Percentiles rank a stretch among this genome's conserved stretches.
Evolutionary conservation across 1,140 invertebrate genomes (phyloP).

Genomic region (Drosophila suzukii): DNA sequence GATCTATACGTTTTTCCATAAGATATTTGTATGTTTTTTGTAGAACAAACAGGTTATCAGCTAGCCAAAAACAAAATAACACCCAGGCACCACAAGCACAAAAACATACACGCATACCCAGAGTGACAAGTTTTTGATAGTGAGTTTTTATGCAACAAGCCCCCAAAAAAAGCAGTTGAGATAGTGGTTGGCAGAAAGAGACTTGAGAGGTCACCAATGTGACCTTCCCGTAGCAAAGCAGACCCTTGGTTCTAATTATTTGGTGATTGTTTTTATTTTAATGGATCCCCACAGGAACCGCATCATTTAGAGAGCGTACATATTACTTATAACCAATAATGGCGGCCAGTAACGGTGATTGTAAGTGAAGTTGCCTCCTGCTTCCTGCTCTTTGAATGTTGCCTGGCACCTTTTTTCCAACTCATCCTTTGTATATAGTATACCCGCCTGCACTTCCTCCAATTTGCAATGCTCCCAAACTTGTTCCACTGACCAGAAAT

Average conservation of each 20-base stretch:
- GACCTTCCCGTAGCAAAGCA: conserved; percentile 55
- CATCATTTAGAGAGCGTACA: conserved; percentile 49
- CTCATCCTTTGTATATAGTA: neutral
- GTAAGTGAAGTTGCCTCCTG: conserved; percentile 59
- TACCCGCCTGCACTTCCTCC: conserved; percentile 2
- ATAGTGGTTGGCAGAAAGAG: conserved; percentile 7
- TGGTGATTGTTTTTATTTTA: conserved; percentile 54
- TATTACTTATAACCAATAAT: conserved; percentile 48
- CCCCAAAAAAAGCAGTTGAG: conserved; percentile 9
- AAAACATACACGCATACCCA: conserved; percentile 13
- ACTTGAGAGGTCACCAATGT: conserved; percentile 9
- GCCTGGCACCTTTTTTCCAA: neutral
- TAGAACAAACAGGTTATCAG: conserved; percentile 71
- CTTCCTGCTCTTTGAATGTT: conserved; percentile 19
- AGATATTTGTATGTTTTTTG: conserved; percentile 23
- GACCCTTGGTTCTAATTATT: conserved; percentile 14
- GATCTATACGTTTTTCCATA: conserved; percentile 35
- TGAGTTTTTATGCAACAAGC: conserved; percentile 52
- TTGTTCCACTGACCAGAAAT: neutral
- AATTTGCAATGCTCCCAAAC: neutral
- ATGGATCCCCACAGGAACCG: conserved; percentile 71
- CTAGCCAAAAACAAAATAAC: conserved; percentile 46
- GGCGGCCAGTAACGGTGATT: conserved; percentile 73
- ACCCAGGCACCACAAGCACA: conserved; percentile 27
- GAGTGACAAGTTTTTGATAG: conserved; percentile 67